These are phyloP conservation scores for Phyllotreta striolata DNA, from an alignment of 2,888 invertebrate genomes.

Conservation along the genomic window DNA sequence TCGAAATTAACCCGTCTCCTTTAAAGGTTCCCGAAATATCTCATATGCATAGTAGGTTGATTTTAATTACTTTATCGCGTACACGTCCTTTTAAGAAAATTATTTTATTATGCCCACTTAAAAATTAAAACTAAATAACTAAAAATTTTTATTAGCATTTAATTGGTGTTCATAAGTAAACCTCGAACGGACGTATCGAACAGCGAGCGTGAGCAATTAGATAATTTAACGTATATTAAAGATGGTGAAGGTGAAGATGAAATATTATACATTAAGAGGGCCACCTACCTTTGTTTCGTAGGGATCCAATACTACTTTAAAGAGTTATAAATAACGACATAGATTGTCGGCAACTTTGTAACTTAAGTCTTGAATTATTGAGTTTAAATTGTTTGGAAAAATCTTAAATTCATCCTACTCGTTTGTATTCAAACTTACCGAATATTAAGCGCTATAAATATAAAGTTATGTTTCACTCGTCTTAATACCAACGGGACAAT, in stretches of 20 bases:
- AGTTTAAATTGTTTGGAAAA: constrained; percentile 2
- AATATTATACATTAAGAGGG: constrained; percentile 32
- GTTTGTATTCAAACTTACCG: too few relatives aligned
- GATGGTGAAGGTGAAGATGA: constrained; percentile 29
- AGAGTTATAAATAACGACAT: constrained; percentile 18
- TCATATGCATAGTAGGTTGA: neutral
- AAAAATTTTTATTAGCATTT: too few relatives aligned
- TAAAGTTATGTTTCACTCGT: too few relatives aligned
- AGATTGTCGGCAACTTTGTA: constrained; percentile 9
- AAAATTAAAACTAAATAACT: constrained; percentile 3
- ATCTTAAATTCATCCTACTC: too few relatives aligned
- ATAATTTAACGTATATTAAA: constrained; percentile 32
- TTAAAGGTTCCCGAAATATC: constrained; percentile 7
- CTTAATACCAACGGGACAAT: too few relatives aligned
- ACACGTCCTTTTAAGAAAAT: neutral
- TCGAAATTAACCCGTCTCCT: constrained; percentile 14
- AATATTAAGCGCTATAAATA: too few relatives aligned
- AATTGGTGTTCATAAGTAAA: constrained; percentile 2
- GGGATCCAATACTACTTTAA: constrained; percentile 11
- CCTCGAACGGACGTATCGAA: too few relatives aligned
- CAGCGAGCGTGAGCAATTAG: constrained; percentile 30
- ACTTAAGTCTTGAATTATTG: constrained; percentile 21
- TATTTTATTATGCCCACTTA: neutral
- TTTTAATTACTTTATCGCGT: constrained; percentile 3
- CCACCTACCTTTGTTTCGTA: constrained; percentile 33